Evolutionary conservation across 2,888 invertebrate species (phyloP), one percentile per base, ranked within the genome.

Genomic region (Smittia sp.): DNA sequence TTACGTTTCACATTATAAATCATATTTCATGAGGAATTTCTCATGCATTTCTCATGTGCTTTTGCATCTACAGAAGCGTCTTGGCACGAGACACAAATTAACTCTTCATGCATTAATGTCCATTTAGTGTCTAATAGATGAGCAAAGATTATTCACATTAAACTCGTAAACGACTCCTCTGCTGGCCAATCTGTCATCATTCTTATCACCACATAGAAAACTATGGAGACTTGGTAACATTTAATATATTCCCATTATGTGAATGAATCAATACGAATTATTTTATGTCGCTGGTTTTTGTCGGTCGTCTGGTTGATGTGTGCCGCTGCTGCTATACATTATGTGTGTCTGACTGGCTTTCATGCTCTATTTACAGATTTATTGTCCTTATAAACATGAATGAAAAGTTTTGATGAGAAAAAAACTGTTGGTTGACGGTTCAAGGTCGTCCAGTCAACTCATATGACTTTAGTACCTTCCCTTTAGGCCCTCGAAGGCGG

Each of bases 1-100:
- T 67, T 67, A 67, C 41, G 67, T 67, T 67, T 24, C 67, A 67
- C 67, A 67, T 67, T 41, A 67, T 67, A 67, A 67, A 67, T 67
- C 67, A 32, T 38, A 24, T 39, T 1, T 58, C 58, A 39, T 11
- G 22, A 11, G n/a, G 13, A 67, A 66, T 67, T 41, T 18, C 25
- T 66, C 7, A 38, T 20, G 39, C 22, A 11, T 11, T 4, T 22
- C 11, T 58, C 58, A 58, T 22, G 18, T 58, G 58, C 58, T 7
- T 41, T 9, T 67, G 41, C 41, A 67, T 67, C 24, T 41, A 39
- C 13, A 20, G 38, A 18, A 66, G 32, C 41, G 20, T 67, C 25
- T 67, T 67, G 67, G 67, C 67, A 67, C 41, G 67, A 67, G 67
- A 67, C 27, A 66, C 38, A 20, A 32, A 66, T 67, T 67, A 41